These are phyloP conservation scores for Forbesichthys papilliferus DNA, from an alignment of 2,113 vertebrate genomes.

Conservation along the genomic window DNA sequence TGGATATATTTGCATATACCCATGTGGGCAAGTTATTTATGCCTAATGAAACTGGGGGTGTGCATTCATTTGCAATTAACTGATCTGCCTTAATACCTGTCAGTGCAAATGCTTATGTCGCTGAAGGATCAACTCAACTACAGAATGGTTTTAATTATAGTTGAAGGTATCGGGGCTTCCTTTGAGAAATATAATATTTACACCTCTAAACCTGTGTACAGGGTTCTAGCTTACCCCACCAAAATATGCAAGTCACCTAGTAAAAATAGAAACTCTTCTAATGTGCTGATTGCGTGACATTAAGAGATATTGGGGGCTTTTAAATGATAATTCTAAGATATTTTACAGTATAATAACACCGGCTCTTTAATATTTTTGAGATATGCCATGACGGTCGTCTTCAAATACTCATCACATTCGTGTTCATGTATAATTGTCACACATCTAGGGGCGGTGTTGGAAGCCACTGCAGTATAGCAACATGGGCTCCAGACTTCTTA, in stretches of 20 bases:
- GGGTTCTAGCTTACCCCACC: too few species aligned
- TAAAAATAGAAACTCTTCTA: too few species aligned
- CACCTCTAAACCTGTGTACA: conserved; percentile 15
- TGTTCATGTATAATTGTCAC: not conserved
- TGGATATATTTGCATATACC: conserved; percentile 56
- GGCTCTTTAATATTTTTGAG: too few species aligned
- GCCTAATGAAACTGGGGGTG: conserved; percentile 76
- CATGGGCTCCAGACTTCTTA: conserved; percentile 57
- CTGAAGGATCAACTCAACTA: conserved; percentile 38
- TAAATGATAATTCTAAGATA: too few species aligned
- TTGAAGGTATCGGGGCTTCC: conserved; percentile 58
- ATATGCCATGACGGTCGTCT: too few species aligned
- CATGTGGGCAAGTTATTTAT: conserved; percentile 85
- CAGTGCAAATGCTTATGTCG: conserved; percentile 57
- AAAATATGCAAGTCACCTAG: too few species aligned
- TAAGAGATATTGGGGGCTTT: too few species aligned
- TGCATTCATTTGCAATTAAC: conserved; percentile 78
- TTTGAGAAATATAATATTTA: conserved; percentile 15
- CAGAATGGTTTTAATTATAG: conserved; percentile 47
- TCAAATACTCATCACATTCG: not conserved
- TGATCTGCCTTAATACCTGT: conserved; percentile 75
- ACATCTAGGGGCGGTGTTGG: conserved; percentile 25
- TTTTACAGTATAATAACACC: too few species aligned
- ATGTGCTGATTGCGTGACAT: too few species aligned
- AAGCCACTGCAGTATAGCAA: conserved; percentile 11